These are phyloP conservation scores for Acleris laterana DNA, from an alignment of 2,888 invertebrate species.

Conservation along the genomic window DNA sequence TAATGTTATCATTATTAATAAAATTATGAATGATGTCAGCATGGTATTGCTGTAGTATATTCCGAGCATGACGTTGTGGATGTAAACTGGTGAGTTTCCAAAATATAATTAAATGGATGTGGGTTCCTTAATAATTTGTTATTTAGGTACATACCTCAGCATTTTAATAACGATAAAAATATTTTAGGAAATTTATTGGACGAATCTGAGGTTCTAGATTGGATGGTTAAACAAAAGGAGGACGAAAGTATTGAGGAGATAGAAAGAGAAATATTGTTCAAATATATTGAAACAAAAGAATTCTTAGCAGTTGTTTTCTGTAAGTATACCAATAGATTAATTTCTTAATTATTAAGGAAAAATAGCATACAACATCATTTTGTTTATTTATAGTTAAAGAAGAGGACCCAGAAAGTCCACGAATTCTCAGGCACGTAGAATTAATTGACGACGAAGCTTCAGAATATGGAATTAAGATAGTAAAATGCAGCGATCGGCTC, in stretches of 20 bases:
- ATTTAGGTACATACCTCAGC: slow-evolving; percentile 47
- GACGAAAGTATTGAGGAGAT: slow-evolving; percentile 96
- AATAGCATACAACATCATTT: not conserved
- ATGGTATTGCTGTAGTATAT: slow-evolving; percentile 78
- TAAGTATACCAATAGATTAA: slow-evolving; percentile 83
- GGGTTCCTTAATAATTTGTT: slow-evolving; percentile 70
- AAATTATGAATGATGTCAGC: slow-evolving; percentile 81
- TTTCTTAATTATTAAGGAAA: slow-evolving; percentile 34
- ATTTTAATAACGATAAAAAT: slow-evolving; percentile 56
- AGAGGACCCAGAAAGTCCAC: slow-evolving; percentile 91
- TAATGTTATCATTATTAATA: slow-evolving; percentile 72
- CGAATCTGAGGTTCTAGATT: slow-evolving; percentile 92
- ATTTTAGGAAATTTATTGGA: slow-evolving; percentile 85
- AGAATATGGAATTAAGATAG: slow-evolving; percentile 95
- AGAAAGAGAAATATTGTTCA: slow-evolving; percentile 91
- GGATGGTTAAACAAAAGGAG: slow-evolving; percentile 96
- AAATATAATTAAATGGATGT: slow-evolving; percentile 77
- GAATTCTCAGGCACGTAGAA: slow-evolving; percentile 93
- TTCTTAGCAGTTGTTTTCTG: slow-evolving; percentile 96
- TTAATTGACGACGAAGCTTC: slow-evolving; percentile 95
- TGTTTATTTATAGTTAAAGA: slow-evolving; percentile 86
- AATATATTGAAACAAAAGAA: slow-evolving; percentile 94
- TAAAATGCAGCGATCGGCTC: slow-evolving; percentile 93
- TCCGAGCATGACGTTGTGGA: slow-evolving; percentile 80
- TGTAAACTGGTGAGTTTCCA: slow-evolving; percentile 78